Base-by-base conservation (phyloP, 2,888 invertebrate species). In the Tethea ocularis region DNA sequence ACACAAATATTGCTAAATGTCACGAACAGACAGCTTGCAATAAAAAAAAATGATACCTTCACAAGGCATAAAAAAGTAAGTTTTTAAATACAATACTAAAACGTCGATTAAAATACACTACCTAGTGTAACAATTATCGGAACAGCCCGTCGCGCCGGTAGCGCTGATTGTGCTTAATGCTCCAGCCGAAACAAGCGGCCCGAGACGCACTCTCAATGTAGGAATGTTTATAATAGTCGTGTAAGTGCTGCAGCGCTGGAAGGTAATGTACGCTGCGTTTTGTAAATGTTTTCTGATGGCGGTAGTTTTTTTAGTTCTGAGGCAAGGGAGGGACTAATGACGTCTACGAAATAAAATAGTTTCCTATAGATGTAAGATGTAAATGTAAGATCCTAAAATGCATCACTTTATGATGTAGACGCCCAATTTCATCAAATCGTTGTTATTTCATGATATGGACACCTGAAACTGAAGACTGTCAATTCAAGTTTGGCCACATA, bases 121-220 rank as follows among this genome's bases (percentile, higher is more conserved):
- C n/a, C n/a, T 46, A 46, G 46, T 46, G 54, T 54, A 33, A 54
- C 54, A 33, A 54, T 54, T 54, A 54, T 54, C 22, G 54, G 22
- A 36, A 53, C 20, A 33, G 11, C 36, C 10, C 54, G 17, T 8
- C 10, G 46, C 38, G 38, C 38, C 38, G 36, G 2, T 5, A 46
- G 17, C 46, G 46, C 20, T 46, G 20, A 46, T n/a, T 46, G 46
- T 20, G 46, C 20, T 46, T 17, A 46, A 46, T 46, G 46, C 10
- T 20, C 10, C 46, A 46, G 46, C 41, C 17, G 41, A n/a, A 41
- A 41, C n/a, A 46, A 46, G 10, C 46, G 10, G 10, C 1, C 17
- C 17, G 17, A 46, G 38, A 38, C 38, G 38, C 38, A 38, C 38
- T 38, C 38, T 6, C 17, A 41, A 46, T 46, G 46, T 20, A 46